Base-by-base conservation (phyloP, 1,140 invertebrate genomes). In the Calephelis nemesis region DNA sequence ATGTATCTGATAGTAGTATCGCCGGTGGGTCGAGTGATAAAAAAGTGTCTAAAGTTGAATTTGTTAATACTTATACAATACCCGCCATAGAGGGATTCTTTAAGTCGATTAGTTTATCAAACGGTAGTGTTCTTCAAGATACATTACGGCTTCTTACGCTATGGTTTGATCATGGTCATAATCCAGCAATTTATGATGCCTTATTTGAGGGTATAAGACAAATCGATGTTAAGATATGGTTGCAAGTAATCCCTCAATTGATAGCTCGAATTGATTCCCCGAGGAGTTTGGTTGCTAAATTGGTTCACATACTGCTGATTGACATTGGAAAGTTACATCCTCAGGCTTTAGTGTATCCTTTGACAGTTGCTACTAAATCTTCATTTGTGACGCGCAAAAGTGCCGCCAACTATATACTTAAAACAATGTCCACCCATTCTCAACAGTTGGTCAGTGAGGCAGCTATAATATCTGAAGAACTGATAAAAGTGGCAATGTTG, bases 241-340 rank as follows among this genome's bases (percentile, higher is more conserved):
- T 99, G 4, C 98, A 99, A 93, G 98, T 99, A 0, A 99, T 99
- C 74, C 99, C 99, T 0, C 99, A 99, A 88, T 89, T 99, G 4
- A 99, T 99, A 70, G 98, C 99, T 0, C 94, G 99, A 47, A 99
- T 99, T 70, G 99, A 99, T 84, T 99, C 98, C 0, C 96, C 96
- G 0, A 93, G 98, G 12, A 95, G 95, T 68, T 87, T 98, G 58
- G 98, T 99, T 0, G 96, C 96, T 0, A 94, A 96, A 58, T 93
- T 99, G 4, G 98, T 99, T 67, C 97, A 98, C 87, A 96, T 98
- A 79, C 92, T 99, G 6, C 92, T 99, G 0, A 97, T 98, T 69
- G 98, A 99, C 81, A 98, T 99, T 79, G 98, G 98, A 7, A 97
- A 97, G 81, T 94, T 95, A 66, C 96, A 97, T 90, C 96, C 96